Conservation (phyloP, 2,888 invertebrate genomes). For the Chrysotoxum bicinctum region DNA sequence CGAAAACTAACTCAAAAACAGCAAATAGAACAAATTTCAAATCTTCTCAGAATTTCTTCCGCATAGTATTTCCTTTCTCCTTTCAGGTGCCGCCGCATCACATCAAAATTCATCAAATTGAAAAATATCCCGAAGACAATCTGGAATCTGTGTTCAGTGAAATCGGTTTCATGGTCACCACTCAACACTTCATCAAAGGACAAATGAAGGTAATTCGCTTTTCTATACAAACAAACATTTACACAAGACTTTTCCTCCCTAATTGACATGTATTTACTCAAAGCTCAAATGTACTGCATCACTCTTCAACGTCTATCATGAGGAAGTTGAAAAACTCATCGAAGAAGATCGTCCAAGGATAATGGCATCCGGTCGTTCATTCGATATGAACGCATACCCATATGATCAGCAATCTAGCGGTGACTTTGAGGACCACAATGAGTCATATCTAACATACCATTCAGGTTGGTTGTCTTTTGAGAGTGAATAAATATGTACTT, state of each 20-base stretch:
- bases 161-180: conserved; percentile 80
- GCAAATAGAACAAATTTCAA: too few relatives aligned
- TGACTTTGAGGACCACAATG: conserved; percentile 80
- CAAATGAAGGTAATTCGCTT: conserved; percentile 78
- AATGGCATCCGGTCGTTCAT: conserved; percentile 81
- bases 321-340: conserved; percentile 80
- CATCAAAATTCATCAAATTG: conserved; percentile 80
- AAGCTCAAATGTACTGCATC: conserved; percentile 81
- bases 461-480: conserved; percentile 76
- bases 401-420: conserved; percentile 78
- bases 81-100: conserved; percentile 79
- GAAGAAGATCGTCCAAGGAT: conserved; percentile 81
- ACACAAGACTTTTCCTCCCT: neutral
- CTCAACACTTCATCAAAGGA: conserved; percentile 80
- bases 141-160: conserved; percentile 80
- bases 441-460: conserved; percentile 80
- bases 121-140: conserved; percentile 79
- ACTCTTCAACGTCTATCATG: conserved; percentile 81
- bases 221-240: neutral
- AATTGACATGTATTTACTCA: neutral
- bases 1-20: too few relatives aligned
- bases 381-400: conserved; percentile 80
- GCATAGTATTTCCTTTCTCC: neutral
- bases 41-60: neutral
- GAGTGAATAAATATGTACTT: neutral